These are phyloP conservation scores for Magallana ariakensis DNA, from an alignment of 1,140 invertebrate genomes.

Conservation along the genomic window DNA sequence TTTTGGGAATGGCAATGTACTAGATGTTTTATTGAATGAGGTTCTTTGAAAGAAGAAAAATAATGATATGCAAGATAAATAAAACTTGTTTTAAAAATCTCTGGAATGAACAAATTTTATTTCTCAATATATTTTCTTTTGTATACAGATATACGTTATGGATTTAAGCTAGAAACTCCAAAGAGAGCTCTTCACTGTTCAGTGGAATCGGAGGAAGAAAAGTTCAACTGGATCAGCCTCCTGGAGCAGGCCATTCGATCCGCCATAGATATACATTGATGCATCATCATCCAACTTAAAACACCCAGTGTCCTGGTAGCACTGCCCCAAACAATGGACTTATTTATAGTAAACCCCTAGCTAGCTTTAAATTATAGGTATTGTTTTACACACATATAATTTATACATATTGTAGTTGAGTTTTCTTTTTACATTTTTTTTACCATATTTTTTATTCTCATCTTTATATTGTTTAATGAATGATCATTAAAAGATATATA, in stretches of 20 bases:
- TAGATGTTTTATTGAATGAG: no score
- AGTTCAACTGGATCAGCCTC: conserved; percentile 72
- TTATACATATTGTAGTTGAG: neutral
- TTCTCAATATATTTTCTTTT: neutral
- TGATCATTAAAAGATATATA: no score
- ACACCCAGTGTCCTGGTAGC: neutral
- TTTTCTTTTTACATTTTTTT: no score
- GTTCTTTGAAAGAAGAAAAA: no score
- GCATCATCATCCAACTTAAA: neutral
- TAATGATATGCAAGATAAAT: no score
- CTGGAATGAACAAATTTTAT: no score
- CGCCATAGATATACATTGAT: conserved; percentile 54
- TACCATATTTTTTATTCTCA: no score
- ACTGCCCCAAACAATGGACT: neutral
- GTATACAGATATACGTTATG: conserved; percentile 71
- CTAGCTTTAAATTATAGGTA: neutral
- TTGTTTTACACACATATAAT: neutral
- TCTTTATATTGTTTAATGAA: no score
- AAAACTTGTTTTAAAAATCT: no score
- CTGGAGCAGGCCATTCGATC: conserved; percentile 68
- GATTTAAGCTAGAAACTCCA: conserved; percentile 69
- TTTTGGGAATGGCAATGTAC: no score
- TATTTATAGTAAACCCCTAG: neutral
- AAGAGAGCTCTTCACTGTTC: conserved; percentile 67
- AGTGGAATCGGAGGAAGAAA: conserved; percentile 64